phyloP scores from a whole-genome alignment of 2,113 vertebrate genomes.

The cat (Felis catus) region F.catus_Fca126_mat1.0 CM031416.1:25096001-25096500 shows the following conservation, averaged over 20 bases:
- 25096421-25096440: not conserved
- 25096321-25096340: not conserved
- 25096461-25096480: not conserved
- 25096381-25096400: not conserved
- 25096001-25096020: too few relatives aligned
- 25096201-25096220: not conserved
- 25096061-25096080: not conserved
- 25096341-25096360: slow-evolving; percentile 5
- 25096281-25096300: not conserved
- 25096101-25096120: not conserved
- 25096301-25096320: not conserved
- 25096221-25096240: not conserved
- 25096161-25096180: not conserved
- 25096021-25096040: not conserved
- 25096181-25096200: not conserved
- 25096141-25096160: rapidly evolving
- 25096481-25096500: not conserved
- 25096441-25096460: not conserved
- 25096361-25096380: not conserved
- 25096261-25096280: not conserved
- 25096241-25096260: not conserved
- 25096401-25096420: not conserved
- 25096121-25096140: not conserved
- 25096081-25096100: not conserved
- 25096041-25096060: too few relatives aligned